These are phyloP conservation scores for Monopterus albus DNA, from an alignment of 2,113 vertebrate species.

Conservation along the genomic window DNA sequence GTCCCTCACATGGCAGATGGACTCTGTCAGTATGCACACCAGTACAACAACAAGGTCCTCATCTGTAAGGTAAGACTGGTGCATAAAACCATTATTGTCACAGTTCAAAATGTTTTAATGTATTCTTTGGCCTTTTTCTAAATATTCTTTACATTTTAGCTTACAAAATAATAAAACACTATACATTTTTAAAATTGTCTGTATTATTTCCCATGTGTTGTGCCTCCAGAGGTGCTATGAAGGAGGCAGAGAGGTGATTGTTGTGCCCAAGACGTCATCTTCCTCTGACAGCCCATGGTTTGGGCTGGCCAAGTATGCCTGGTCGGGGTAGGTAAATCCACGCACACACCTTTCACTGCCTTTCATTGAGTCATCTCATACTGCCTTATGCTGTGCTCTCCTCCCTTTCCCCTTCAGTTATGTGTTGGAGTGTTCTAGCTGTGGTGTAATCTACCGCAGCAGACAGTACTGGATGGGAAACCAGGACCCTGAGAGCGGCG, in stretches of 20 bases:
- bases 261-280: constrained; percentile 85
- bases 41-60: constrained; percentile 87
- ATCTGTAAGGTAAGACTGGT: constrained; percentile 83
- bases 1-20: constrained; percentile 83
- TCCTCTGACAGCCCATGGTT: constrained; percentile 84
- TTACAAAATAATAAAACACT: not conserved
- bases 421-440: constrained; percentile 85
- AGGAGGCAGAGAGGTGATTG: constrained; percentile 83
- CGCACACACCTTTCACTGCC: not conserved
- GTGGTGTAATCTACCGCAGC: constrained; percentile 87
- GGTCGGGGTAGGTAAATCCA: constrained; percentile 82
- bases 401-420: constrained; percentile 68
- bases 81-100: not conserved
- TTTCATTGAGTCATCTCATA: not conserved
- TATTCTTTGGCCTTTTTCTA: not conserved
- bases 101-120: not conserved
- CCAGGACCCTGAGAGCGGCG: constrained; percentile 83
- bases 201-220: not conserved
- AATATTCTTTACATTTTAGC: not conserved
- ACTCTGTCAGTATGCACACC: constrained; percentile 84
- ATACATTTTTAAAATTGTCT: not conserved
- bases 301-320: constrained; percentile 86
- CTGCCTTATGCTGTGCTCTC: not conserved
- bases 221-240: constrained; percentile 83
- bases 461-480: constrained; percentile 88